Base-by-base conservation (phyloP, 2,113 vertebrate genomes). In the Indicator indicator region DNA sequence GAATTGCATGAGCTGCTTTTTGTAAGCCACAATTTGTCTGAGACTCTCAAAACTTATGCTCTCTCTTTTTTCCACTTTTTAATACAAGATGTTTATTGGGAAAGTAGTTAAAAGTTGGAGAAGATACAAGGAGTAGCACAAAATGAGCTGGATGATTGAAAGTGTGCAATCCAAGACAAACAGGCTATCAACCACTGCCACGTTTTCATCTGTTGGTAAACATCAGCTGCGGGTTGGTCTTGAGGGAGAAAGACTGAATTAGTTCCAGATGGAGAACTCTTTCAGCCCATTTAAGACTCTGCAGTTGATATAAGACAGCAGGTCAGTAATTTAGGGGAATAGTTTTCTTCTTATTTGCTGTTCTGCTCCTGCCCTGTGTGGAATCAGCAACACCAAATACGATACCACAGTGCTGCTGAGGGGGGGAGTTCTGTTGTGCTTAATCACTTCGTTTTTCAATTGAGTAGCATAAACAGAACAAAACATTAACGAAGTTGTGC, bases 161-260 rank as follows among this genome's bases (percentile, higher is more conserved):
- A 16, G 59, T 62, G 62, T 62, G 44, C 30, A 42, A 82, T 78
- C 91, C 88, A 81, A 86, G 83, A 72, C 78, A 44, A 94, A 82
- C 65, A 65, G 36, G 19, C 73, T 83, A 40, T 85, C 91, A 86
- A 12, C 90, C 59, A 12, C 88, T 95, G 96, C 94, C 93, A 97
- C 92, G 88, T 97, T 95, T 95, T 44, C 95, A 84, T 88, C 91
- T 96, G n/a, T 96, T 95, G 90, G 90, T 96, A 95, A 97, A 97
- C 94, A 96, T 88, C 91, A 82, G 92, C 95, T 86, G 93, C 70
- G 44, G 80, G 44, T 72, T 90, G 69, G 86, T 75, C 83, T 91
- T 80, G 27, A 72, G 93, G 83, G 94, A 93, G 83, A 58, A 74
- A 38, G 85, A 33, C 28, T 58, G 40, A 95, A 95, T 94, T 91